phyloP scores from a whole-genome alignment of 1,140 invertebrate genomes.

The Aphelenchoides besseyi region DNA sequence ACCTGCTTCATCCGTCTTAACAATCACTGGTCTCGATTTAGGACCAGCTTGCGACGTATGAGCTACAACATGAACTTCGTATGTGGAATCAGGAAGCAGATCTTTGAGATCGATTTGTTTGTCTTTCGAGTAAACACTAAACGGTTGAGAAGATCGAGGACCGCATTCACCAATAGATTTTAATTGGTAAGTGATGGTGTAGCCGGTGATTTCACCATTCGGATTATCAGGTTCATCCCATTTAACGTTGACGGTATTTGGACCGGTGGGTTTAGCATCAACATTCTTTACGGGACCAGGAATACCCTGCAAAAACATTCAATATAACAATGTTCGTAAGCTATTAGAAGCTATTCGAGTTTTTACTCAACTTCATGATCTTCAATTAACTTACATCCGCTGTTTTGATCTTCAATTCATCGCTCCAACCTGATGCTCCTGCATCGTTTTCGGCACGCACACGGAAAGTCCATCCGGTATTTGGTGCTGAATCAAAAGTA shows the following conservation, averaged over 20 bases:
- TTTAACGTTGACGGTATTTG: constrained; percentile 36
- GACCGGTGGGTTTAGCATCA: constrained; percentile 47
- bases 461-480: constrained; percentile 58
- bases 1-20: constrained; percentile 57
- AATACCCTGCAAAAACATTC: constrained; percentile 57
- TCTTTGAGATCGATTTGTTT: constrained; percentile 42
- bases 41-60: constrained; percentile 59
- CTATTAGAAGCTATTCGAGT: too few relatives aligned
- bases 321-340: too few relatives aligned
- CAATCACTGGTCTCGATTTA: constrained; percentile 50
- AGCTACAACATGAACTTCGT: constrained; percentile 59
- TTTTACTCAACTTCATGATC: constrained; percentile 35
- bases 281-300: constrained; percentile 55
- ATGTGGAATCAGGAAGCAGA: constrained; percentile 58
- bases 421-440: constrained; percentile 57
- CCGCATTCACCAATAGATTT: constrained; percentile 62
- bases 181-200: constrained; percentile 59
- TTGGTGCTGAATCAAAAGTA: constrained; percentile 53
- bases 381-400: too few relatives aligned
- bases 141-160: constrained; percentile 45
- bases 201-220: constrained; percentile 62
- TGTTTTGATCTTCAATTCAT: constrained; percentile 51
- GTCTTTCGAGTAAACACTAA: constrained; percentile 43
- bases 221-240: constrained; percentile 52
- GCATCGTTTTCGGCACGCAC: constrained; percentile 59